Percentiles rank a stretch among this genome's conserved stretches.
Evolutionary conservation across 2,113 vertebrate species (phyloP).

Genomic region (rat (Rattus norvegicus)): DNA sequence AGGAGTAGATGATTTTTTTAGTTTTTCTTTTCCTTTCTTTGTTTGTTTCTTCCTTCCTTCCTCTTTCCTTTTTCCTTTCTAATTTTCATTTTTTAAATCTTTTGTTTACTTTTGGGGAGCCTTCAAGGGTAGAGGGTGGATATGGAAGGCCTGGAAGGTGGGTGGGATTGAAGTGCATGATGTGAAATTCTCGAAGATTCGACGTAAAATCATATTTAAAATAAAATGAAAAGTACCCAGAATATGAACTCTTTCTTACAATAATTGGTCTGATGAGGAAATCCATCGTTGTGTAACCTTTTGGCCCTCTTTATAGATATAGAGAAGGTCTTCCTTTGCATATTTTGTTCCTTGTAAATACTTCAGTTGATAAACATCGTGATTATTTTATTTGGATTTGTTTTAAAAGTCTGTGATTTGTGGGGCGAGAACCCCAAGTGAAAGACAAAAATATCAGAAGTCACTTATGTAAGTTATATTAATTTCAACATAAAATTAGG

Average conservation of each 20-base stretch:
- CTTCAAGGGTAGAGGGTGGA: no score
- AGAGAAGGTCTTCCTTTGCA: background rate
- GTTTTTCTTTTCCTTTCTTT: no score
- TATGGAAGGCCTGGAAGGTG: background rate
- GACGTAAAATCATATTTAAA: background rate
- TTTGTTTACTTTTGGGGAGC: background rate
- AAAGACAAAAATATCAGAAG: background rate
- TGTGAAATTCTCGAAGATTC: background rate
- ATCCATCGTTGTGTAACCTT: background rate
- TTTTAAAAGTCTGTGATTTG: background rate
- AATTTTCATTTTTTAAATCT: background rate
- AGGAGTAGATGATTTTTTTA: background rate
- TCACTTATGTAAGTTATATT: background rate
- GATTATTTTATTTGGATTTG: background rate
- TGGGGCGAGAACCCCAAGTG: background rate
- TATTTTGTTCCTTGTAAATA: background rate
- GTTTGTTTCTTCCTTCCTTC: no score
- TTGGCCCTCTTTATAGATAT: background rate
- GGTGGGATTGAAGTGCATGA: background rate
- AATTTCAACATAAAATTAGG: background rate
- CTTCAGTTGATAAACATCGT: background rate
- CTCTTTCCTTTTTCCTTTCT: background rate
- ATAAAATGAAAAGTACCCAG: background rate
- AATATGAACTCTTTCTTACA: slow-evolving; percentile 22
- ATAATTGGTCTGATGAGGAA: background rate